phyloP scores from a whole-genome alignment of 2,888 invertebrate species.

The Hoplodrina ambigua region DNA sequence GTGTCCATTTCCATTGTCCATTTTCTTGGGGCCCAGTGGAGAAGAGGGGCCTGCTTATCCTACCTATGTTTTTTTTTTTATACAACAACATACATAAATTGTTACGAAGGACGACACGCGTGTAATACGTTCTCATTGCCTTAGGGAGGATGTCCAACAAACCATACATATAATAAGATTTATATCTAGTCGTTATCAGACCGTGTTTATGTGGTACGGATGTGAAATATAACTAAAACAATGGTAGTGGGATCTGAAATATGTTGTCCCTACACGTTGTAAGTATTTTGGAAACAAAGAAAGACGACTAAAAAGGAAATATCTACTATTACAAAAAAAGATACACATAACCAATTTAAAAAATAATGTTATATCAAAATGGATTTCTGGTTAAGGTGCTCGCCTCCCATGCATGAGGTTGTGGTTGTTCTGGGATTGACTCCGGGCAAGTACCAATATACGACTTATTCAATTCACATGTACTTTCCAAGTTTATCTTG shows the following conservation, averaged over 20 bases:
- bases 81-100: constrained; percentile 48
- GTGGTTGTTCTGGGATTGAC: too few relatives aligned
- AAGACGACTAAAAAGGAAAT: background rate
- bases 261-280: background rate
- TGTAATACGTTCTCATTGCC: constrained; percentile 56
- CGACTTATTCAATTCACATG: too few relatives aligned
- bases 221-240: constrained; percentile 38
- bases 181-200: constrained; percentile 37
- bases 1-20: too few relatives aligned
- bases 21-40: too few relatives aligned
- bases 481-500: too few relatives aligned
- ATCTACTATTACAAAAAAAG: background rate
- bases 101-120: constrained; percentile 34
- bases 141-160: constrained; percentile 48
- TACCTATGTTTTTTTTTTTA: constrained; percentile 6
- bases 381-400: too few relatives aligned
- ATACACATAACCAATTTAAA: too few relatives aligned
- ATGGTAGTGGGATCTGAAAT: background rate
- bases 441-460: too few relatives aligned
- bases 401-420: too few relatives aligned
- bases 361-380: too few relatives aligned
- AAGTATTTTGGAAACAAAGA: constrained; percentile 18
- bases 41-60: too few relatives aligned
- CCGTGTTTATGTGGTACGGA: constrained; percentile 35
- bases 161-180: constrained; percentile 36